phyloP scores from a whole-genome alignment of 2,797 vertebrate species.

The Mallotus villosus region DNA sequence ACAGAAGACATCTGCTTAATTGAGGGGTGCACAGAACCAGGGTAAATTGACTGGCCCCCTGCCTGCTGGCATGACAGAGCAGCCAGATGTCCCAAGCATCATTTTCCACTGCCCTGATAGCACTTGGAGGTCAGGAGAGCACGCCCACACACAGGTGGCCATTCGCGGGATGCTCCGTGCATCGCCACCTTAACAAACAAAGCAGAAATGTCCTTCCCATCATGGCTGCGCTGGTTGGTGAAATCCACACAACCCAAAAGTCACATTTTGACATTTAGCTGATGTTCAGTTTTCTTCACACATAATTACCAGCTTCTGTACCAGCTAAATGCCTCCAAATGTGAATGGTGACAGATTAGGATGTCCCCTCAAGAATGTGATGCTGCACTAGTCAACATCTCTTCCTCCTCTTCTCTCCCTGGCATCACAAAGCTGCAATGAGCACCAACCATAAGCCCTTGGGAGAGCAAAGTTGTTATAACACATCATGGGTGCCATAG shows the following conservation, averaged over 20 bases:
- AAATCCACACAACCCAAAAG: background rate
- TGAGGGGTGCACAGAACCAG: constrained; percentile 58
- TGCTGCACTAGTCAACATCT: background rate
- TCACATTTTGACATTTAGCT: background rate
- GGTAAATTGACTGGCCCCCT: constrained; percentile 63
- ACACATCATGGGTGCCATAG: too few relatives aligned
- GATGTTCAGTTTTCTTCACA: background rate
- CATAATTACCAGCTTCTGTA: background rate
- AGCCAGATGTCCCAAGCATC: constrained; percentile 69
- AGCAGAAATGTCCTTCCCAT: background rate
- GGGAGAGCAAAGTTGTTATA: background rate
- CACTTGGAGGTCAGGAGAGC: constrained; percentile 38
- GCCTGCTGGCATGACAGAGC: constrained; percentile 63
- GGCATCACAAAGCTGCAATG: background rate
- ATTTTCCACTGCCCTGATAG: constrained; percentile 39
- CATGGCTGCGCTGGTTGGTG: background rate
- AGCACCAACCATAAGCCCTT: background rate
- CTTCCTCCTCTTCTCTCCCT: background rate
- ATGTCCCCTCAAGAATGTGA: background rate
- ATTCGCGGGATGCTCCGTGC: constrained; percentile 25
- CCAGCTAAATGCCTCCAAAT: background rate
- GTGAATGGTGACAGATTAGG: background rate
- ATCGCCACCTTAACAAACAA: constrained; percentile 3
- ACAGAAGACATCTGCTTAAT: constrained; percentile 76
- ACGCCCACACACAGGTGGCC: constrained; percentile 23